Evolutionary conservation across 2,888 invertebrate genomes (phyloP), one percentile per base, ranked within the genome.

Genomic region (Quadroppia sp.): DNA sequence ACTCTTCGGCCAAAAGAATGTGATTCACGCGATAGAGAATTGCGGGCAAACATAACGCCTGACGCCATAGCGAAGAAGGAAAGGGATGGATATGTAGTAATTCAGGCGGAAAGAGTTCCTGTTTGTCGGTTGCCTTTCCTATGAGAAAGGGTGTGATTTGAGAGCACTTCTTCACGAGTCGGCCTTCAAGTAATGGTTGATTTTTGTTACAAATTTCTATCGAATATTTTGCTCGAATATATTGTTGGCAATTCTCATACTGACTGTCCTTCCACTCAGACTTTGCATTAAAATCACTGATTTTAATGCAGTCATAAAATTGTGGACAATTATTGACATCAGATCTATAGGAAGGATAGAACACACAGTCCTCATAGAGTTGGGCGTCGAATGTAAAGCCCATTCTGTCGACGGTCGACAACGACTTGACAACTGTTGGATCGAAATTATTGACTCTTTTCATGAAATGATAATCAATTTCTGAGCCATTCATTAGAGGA

Each of bases 331-430:
- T 97, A 13, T 50, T 50, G 9, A n/a, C 3, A 81, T 94, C 92
- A 82, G 96, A 97, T 76, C 98, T 87, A 81, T 99, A 99, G 91
- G 97, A 97, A 0, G 99, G 99, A 87, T 96, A 96, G 0, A 99
- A 96, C 0, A 99, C 97, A 0, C 97, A 95, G 82, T 99, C 97
- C 75, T 87, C 87, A 81, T 94, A 98, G 76, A 88, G 88, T 20
- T 89, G 87, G 0, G 89, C 84, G 77, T 90, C 88, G 80, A 97
- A 97, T 3, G 82, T 81, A 79, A 90, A 91, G 73, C 85, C 82
- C 77, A 85, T 85, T n/a, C 91, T 84, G n/a, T 87, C 86, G 64
- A 88, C 87, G 78, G 90, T 89, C 0, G 87, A 83, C 72, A 89
- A 84, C 48, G 86, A 84, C 56, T 84, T 83, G 0, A 89, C 88